Base-by-base conservation (phyloP, 2,888 invertebrate species). In the Campaea margaritaria region DNA sequence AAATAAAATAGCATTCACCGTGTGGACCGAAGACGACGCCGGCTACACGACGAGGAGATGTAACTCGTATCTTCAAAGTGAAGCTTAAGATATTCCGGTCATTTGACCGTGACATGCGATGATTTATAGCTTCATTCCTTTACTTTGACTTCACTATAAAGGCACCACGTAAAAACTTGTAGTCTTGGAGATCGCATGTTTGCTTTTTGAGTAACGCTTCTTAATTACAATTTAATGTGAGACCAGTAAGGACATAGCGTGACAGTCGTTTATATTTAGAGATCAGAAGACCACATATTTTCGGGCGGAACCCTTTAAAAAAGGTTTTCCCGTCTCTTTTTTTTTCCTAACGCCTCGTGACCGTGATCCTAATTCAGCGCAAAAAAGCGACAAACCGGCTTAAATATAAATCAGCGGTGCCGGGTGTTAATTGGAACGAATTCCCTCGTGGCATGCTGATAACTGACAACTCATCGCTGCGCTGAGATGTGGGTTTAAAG, bases 371-470 rank as follows among this genome's bases (percentile, higher is more conserved):
- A 82, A 87, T 84, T 82, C 79, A 73, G 77, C 78, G 76, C 85
- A 86, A 84, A 86, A 72, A 87, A 86, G 76, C 75, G 76, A 79
- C 78, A 79, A 82, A 81, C 81, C 79, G 76, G 79, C 76, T 75
- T 75, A 51, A 62, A 74, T 73, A 87, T 90, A 90, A 90, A 89
- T 90, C 86, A 89, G 75, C 79, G 72, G 73, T 42, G 74, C 66
- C 71, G 81, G 81, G 89, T 90, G 91, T 90, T 91, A 91, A 91
- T 91, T 91, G 89, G 90, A 82, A 86, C 85, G 88, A 87, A 88
- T 88, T 83, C 85, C 77, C 79, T 73, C 73, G 78, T 74, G 76
- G 74, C 77, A 69, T 76, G 74, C 75, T 75, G 86, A 86, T 86
- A 88, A 73, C 71, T 59, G 67, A 68, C 70, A 68, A 66, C 62